Conservation (phyloP, 2,888 invertebrate genomes). For the Amphimallon solstitiale region DNA sequence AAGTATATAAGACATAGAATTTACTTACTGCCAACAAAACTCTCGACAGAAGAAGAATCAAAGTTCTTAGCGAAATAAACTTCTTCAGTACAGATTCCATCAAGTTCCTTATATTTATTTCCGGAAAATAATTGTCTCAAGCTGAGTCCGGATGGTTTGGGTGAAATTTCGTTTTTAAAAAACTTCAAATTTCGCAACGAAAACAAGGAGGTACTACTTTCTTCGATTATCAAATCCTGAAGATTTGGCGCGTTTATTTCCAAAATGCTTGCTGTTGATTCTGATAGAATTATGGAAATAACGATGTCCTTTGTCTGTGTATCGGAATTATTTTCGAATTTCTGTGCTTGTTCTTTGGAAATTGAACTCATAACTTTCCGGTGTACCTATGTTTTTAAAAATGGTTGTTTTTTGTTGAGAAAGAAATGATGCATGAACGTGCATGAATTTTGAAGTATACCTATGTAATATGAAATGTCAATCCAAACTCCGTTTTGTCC, state of each 20-base stretch:
- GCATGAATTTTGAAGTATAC: too few species aligned
- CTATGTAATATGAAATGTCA: too few species aligned
- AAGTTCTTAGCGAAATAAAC: constrained; percentile 8
- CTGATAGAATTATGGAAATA: constrained; percentile 57
- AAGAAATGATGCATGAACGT: too few species aligned
- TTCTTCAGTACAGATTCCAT: constrained; percentile 4
- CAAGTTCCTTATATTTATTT: background rate
- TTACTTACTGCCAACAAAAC: constrained; percentile 21
- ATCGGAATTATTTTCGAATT: background rate
- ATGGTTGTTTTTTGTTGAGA: background rate
- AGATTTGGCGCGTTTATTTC: constrained; percentile 55
- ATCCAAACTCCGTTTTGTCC: too few species aligned
- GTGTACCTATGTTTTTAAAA: background rate
- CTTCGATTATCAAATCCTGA: constrained; percentile 51
- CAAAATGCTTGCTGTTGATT: constrained; percentile 57
- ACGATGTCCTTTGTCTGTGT: constrained; percentile 48
- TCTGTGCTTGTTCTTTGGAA: background rate
- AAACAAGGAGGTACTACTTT: constrained; percentile 51
- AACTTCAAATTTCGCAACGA: constrained; percentile 45
- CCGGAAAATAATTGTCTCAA: background rate
- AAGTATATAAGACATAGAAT: too few species aligned
- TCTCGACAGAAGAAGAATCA: constrained; percentile 17
- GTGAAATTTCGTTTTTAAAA: constrained; percentile 22
- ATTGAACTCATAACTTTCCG: background rate
- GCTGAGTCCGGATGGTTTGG: constrained; percentile 5